phyloP scores from a whole-genome alignment of 2,113 vertebrate species.

The Nanorana parkeri region DNA sequence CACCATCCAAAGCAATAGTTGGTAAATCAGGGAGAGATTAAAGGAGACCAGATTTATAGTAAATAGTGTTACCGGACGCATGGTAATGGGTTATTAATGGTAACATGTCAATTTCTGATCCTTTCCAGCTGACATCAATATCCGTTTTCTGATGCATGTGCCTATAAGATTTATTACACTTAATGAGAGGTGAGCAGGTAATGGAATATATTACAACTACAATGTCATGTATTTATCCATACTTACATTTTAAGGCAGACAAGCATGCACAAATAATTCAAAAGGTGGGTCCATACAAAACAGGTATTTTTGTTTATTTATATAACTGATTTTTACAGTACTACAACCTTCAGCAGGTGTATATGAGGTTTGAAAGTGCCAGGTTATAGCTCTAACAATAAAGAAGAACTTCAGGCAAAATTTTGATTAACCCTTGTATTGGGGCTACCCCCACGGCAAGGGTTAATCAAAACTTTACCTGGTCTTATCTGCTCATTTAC shows the following conservation, averaged over 20 bases:
- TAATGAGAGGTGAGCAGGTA: conserved; percentile 19
- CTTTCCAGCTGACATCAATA: conserved; percentile 48
- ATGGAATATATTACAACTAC: background rate
- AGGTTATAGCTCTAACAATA: no score
- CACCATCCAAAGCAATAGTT: conserved; percentile 14
- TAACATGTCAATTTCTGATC: conserved; percentile 53
- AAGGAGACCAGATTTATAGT: conserved; percentile 26
- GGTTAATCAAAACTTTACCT: no score
- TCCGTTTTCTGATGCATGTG: conserved; percentile 19
- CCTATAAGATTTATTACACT: conserved; percentile 50
- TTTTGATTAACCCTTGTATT: no score
- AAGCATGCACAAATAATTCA: conserved; percentile 1
- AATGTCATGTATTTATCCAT: conserved; percentile 22
- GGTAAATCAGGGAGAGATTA: conserved; percentile 12
- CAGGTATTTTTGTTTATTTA: no score
- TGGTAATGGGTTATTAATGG: conserved; percentile 55
- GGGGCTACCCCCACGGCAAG: no score
- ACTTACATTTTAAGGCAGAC: conserved; percentile 24
- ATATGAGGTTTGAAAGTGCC: no score
- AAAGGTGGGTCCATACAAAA: background rate
- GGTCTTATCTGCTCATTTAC: no score
- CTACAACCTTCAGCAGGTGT: no score
- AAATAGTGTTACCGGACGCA: conserved; percentile 42
- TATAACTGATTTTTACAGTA: no score
- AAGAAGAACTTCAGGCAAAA: no score